Evolutionary conservation across 2,797 vertebrate species (phyloP).

Genomic region (Petrocephalus schoutedeni): DNA sequence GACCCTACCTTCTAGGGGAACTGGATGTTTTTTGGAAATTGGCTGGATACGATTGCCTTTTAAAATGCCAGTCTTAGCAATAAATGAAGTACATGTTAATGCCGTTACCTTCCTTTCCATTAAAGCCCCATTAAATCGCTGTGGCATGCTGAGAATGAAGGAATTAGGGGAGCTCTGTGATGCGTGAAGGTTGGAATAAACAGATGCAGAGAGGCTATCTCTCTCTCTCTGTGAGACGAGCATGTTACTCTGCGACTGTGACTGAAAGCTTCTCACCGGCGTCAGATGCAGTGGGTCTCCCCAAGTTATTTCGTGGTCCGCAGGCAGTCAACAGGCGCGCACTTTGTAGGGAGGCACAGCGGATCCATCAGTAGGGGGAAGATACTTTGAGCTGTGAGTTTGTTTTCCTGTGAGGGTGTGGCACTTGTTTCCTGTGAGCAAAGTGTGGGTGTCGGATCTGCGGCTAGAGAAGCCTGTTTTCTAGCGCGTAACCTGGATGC

Average conservation of each 20-base stretch:
- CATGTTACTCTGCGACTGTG: neutral
- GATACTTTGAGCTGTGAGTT: neutral
- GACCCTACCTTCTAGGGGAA: neutral
- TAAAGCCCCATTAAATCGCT: constrained; percentile 29
- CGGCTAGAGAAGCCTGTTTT: neutral
- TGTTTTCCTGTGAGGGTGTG: neutral
- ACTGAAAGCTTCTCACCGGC: neutral
- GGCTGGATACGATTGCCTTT: neutral
- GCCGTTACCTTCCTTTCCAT: constrained; percentile 24
- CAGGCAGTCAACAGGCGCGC: neutral
- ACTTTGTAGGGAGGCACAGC: neutral
- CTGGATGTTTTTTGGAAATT: constrained; percentile 26
- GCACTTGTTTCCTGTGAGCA: neutral
- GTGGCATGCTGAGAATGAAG: constrained; percentile 23
- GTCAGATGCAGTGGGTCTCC: neutral
- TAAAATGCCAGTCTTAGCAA: neutral
- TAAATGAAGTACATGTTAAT: constrained; percentile 34
- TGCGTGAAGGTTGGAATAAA: constrained; percentile 31
- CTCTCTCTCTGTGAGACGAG: neutral
- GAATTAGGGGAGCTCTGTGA: constrained; percentile 27
- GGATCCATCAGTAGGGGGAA: neutral
- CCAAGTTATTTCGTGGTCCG: neutral
- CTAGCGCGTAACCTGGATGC: too few species aligned
- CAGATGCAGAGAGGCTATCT: neutral
- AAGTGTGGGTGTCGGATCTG: neutral